Conservation (phyloP, 2,113 vertebrate genomes). For the Salvelinus alpinus region DNA sequence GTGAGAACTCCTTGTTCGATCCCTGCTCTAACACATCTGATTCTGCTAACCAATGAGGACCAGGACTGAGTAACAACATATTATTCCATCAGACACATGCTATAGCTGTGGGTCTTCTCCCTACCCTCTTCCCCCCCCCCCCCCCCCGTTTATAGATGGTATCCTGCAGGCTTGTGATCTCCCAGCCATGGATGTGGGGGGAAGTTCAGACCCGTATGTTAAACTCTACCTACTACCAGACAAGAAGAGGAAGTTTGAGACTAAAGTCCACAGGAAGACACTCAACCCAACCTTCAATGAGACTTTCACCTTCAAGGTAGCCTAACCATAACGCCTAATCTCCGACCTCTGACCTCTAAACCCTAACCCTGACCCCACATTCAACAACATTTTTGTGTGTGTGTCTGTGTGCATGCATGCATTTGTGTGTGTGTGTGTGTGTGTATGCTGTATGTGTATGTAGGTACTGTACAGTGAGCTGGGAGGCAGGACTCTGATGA, state of each 20-base stretch:
- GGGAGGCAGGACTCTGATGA: conserved; percentile 94
- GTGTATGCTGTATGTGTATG: not conserved
- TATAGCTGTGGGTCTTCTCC: conserved; percentile 1
- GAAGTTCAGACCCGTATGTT: conserved; percentile 88
- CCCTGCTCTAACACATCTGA: not conserved
- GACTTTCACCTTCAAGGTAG: conserved; percentile 86
- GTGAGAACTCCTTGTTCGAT: conserved; percentile 61
- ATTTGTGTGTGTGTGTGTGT: too few species aligned
- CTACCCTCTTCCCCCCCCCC: not conserved
- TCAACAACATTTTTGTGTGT: not conserved
- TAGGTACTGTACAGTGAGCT: conserved; percentile 91
- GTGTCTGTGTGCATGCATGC: not conserved
- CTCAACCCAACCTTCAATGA: conserved; percentile 86
- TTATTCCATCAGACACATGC: not conserved
- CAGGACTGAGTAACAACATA: not conserved
- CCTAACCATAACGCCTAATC: too few species aligned
- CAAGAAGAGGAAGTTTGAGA: conserved; percentile 89
- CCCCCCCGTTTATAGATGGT: conserved; percentile 65
- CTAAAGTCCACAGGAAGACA: conserved; percentile 88
- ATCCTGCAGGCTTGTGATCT: conserved; percentile 82
- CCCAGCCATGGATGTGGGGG: conserved; percentile 87
- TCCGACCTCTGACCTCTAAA: not conserved
- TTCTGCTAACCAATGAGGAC: not conserved
- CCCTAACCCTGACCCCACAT: not conserved
- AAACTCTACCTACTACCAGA: conserved; percentile 85